Conservation (phyloP, 2,888 invertebrate genomes). For the Aethes cnicana region DNA sequence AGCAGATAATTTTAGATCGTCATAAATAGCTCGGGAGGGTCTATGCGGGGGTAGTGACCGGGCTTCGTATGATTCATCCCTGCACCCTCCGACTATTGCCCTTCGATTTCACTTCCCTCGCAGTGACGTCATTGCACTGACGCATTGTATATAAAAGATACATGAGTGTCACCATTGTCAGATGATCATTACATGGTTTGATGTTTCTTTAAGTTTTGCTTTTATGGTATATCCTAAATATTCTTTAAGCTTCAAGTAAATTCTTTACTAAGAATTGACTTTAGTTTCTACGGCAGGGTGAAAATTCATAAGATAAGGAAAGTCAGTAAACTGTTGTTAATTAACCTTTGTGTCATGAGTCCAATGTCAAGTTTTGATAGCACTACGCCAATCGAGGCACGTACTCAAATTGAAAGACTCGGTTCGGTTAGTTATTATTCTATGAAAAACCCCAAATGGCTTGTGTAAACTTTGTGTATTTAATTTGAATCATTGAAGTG, state of each 20-base stretch:
- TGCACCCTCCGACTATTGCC: slow-evolving; percentile 69
- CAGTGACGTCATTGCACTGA: slow-evolving; percentile 72
- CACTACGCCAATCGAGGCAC: slow-evolving; percentile 15
- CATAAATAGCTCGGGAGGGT: slow-evolving; percentile 64
- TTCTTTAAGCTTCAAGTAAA: slow-evolving; percentile 32
- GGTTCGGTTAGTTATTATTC: slow-evolving; percentile 1
- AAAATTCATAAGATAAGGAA: slow-evolving; percentile 9
- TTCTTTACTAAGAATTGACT: slow-evolving; percentile 31
- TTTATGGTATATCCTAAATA: slow-evolving; percentile 41
- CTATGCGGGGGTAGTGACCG: slow-evolving; percentile 65
- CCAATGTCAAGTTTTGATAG: neutral
- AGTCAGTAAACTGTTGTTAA: slow-evolving; percentile 5
- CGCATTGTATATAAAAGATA: slow-evolving; percentile 62
- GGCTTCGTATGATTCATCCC: slow-evolving; percentile 78
- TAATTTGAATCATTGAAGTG: slow-evolving; percentile 14
- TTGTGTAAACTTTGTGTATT: slow-evolving; percentile 21
- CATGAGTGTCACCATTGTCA: slow-evolving; percentile 63
- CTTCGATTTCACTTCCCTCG: slow-evolving; percentile 62
- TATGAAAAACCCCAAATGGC: slow-evolving; percentile 10
- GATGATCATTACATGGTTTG: slow-evolving; percentile 57
- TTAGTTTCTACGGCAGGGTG: slow-evolving; percentile 1
- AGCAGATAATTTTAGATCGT: slow-evolving; percentile 53
- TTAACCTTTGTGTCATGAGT: slow-evolving; percentile 19
- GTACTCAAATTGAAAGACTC: slow-evolving; percentile 20
- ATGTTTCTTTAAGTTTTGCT: slow-evolving; percentile 42